Evolutionary conservation across 2,113 vertebrate genomes (phyloP), one percentile per base, ranked within the genome.

Genomic region (Cichladusa arquata): DNA sequence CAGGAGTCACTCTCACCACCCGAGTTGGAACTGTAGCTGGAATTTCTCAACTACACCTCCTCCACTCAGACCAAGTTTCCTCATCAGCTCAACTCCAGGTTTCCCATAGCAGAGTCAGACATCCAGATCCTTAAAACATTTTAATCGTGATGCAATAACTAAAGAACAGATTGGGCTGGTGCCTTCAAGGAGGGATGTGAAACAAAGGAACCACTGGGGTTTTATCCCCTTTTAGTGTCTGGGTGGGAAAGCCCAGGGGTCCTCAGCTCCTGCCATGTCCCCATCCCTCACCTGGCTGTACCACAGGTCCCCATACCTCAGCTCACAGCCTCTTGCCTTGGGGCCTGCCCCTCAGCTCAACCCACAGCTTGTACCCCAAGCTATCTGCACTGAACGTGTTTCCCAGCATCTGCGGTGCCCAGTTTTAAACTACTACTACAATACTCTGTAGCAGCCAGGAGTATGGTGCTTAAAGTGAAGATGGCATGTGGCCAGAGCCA

Each of bases 341-440:
- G 18, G 0, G 14, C 23, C 33, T 40, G 40, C 13, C 29, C 74
- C 57, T 71, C 57, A 42, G 34, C 42, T 48, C 66, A 56, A 5
- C 40, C 84, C 54, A 29, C 48, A 47, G 29, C 56, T 40, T n/a
- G 16, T n/a, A 34, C 42, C 74, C n/a, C 29, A 9, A 48, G 29
- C 48, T 17, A 9, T 17, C 42, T 31, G 31, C 34, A 33, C 18
- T 42, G 33, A 72, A 50, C 4, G 2, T 11, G 6, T 50, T 72
- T 18, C 66, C 31, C 66, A 56, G 19, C 7, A 64, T 33, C 34
- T 8, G 1, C 0, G 0, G 20, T 14, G 22, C 9, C 80, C 54
- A 36, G 33, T 31, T 64, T 61, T 77, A 80, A 78, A 6, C 62
- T 61, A 12, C 26, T 34, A 1, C 8, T 11, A 5, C 36, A 67